These are phyloP conservation scores for Belgica antarctica DNA, from an alignment of 2,888 invertebrate species.

Conservation along the genomic window DNA sequence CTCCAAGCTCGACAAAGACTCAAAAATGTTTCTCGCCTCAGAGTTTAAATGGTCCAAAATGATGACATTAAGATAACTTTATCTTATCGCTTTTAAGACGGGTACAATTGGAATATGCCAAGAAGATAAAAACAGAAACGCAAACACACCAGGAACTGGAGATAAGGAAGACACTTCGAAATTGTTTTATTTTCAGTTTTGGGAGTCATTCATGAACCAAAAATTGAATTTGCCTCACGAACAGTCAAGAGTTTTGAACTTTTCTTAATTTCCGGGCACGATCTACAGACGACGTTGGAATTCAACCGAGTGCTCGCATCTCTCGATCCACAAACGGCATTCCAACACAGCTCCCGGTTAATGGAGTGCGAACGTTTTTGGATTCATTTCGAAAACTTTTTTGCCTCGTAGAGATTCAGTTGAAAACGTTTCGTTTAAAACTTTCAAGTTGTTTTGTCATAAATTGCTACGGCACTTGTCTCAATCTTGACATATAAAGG, in stretches of 20 bases:
- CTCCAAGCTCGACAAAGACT: neutral
- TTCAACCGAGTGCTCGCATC: neutral
- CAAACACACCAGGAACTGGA: neutral
- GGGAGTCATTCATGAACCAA: neutral
- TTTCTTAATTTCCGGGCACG: neutral
- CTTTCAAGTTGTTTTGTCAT: conserved; percentile 28
- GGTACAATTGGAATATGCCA: neutral
- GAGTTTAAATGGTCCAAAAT: neutral
- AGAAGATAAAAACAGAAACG: neutral
- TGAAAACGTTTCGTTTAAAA: neutral
- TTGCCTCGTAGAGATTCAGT: neutral
- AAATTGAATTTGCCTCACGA: neutral
- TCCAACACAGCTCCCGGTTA: neutral
- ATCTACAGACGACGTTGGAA: neutral
- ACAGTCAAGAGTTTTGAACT: conserved; percentile 15
- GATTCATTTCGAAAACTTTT: neutral
- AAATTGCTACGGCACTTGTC: neutral
- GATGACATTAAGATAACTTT: neutral
- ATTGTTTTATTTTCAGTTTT: neutral
- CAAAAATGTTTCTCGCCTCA: neutral
- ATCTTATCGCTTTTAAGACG: neutral
- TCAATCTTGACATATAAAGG: neutral
- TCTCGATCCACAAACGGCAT: neutral
- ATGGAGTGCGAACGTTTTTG: neutral
- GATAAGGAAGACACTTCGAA: neutral